Evolutionary conservation across 1,140 invertebrate genomes (phyloP), one percentile per base, ranked within the genome.

Genomic region (Lepidurus apus): DNA sequence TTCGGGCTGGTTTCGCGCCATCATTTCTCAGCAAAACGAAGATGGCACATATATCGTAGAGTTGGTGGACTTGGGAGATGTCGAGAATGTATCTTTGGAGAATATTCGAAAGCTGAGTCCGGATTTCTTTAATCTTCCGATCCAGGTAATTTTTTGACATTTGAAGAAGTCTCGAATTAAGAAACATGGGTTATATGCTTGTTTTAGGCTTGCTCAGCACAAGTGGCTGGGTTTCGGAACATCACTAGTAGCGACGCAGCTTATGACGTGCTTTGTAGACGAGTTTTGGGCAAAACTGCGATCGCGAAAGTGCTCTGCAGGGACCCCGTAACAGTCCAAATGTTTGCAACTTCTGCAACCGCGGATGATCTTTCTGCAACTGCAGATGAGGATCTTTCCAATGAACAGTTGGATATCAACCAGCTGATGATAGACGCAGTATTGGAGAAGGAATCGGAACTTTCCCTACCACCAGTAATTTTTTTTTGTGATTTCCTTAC

Each of bases 381-480:
- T 3, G 13, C n/a, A 4, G 13, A 65, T 21, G 53, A n/a, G 0
- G 53, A 65, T 21, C 3, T 5, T 65, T 1, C 53, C 6, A 21
- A 65, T 1, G n/a, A 7, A 65, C 4, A 65, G 4, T 65, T 65
- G 21, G 4, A 65, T 65, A 65, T 65, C 8, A 65, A 65, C 21
- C 53, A 65, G 21, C 21, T 65, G 7, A 65, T 65, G 53, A 65
- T 65, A 13, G 53, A 65, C 21, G 53, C 53, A 2, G 53, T 65
- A 65, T 13, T 65, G 17, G 53, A 65, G 21, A 65, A 65, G 9
- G 53, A 65, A 21, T 65, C 53, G 5, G 53, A 65, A 7, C 17
- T 65, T 65, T n/a, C 53, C 53, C 21, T 65, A 21, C 53, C 53
- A 9, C 53, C 53, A 65, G 53, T 65, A 65, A 65, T 65, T 65